These are phyloP conservation scores for Amiota minor DNA, from an alignment of 2,888 invertebrate species.

Conservation along the genomic window DNA sequence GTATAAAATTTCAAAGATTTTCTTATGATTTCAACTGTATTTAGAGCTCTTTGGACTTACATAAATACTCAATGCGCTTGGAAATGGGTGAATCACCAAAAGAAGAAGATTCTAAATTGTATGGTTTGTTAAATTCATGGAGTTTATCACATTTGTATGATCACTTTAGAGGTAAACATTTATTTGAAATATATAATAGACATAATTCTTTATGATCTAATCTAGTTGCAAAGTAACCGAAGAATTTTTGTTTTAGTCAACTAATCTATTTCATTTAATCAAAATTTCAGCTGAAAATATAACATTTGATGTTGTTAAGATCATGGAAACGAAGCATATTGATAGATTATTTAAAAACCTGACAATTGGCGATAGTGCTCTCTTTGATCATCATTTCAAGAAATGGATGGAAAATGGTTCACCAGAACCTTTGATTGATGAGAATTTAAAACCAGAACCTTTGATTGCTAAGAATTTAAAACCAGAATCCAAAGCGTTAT, in stretches of 20 bases:
- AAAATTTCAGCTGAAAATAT: conserved; percentile 1
- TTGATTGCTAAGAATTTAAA: background rate
- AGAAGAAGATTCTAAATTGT: background rate
- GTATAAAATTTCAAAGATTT: too few relatives aligned
- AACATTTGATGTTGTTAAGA: background rate
- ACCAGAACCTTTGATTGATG: background rate
- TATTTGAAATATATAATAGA: too few relatives aligned
- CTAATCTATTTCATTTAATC: too few relatives aligned
- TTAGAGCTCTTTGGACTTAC: background rate
- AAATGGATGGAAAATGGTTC: conserved; percentile 5
- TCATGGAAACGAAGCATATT: background rate
- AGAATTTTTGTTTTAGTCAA: too few relatives aligned
- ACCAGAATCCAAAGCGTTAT: background rate
- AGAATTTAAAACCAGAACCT: background rate
- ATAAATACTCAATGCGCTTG: background rate
- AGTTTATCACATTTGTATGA: conserved; percentile 2
- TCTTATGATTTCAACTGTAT: too few relatives aligned
- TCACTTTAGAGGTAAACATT: conserved; percentile 1
- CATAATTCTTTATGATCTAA: too few relatives aligned
- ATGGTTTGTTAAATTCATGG: conserved; percentile 12
- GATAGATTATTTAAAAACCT: conserved; percentile 16
- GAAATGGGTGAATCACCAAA: background rate
- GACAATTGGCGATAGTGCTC: background rate
- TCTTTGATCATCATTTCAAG: conserved; percentile 6
- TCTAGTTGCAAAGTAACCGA: too few relatives aligned